phyloP scores from a whole-genome alignment of 1,140 invertebrate genomes.

The Cataglyphis hispanica region DNA sequence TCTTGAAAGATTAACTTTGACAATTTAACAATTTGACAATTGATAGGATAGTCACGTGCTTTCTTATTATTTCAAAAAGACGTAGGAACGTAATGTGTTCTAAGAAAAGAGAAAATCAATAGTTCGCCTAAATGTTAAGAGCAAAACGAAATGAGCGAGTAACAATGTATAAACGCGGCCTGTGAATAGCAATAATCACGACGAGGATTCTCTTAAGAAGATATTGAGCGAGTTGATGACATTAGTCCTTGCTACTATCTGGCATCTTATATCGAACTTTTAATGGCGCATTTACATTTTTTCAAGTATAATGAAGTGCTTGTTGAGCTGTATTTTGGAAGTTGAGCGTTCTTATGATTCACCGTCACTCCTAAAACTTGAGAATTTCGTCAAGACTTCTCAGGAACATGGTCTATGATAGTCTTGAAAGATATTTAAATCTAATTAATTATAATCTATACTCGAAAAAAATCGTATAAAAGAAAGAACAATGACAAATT shows the following conservation, averaged over 20 bases:
- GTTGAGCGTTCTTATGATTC: slow-evolving; percentile 3
- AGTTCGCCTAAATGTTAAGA: slow-evolving; percentile 5
- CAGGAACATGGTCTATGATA: neutral
- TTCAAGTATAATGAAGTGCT: slow-evolving; percentile 42
- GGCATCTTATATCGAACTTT: slow-evolving; percentile 52
- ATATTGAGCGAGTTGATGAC: slow-evolving; percentile 14
- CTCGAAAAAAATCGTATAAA: neutral
- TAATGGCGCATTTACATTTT: slow-evolving; percentile 57
- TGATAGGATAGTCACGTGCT: neutral
- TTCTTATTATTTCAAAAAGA: neutral
- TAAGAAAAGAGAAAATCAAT: slow-evolving; percentile 33
- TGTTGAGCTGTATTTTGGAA: slow-evolving; percentile 41
- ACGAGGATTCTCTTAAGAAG: slow-evolving; percentile 8
- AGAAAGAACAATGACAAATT: too few relatives aligned
- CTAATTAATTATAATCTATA: slow-evolving; percentile 10
- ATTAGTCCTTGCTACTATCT: slow-evolving; percentile 37
- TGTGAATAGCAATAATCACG: slow-evolving; percentile 29
- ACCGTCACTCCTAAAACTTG: slow-evolving; percentile 14
- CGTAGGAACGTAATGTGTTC: neutral
- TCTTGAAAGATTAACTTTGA: neutral
- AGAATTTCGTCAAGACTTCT: neutral
- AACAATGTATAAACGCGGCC: slow-evolving; percentile 28
- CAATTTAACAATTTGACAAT: neutral
- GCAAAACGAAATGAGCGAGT: neutral
- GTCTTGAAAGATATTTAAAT: neutral